Evolutionary conservation across 2,113 vertebrate species (phyloP).

Genomic region (Hemichromis elongatus): DNA sequence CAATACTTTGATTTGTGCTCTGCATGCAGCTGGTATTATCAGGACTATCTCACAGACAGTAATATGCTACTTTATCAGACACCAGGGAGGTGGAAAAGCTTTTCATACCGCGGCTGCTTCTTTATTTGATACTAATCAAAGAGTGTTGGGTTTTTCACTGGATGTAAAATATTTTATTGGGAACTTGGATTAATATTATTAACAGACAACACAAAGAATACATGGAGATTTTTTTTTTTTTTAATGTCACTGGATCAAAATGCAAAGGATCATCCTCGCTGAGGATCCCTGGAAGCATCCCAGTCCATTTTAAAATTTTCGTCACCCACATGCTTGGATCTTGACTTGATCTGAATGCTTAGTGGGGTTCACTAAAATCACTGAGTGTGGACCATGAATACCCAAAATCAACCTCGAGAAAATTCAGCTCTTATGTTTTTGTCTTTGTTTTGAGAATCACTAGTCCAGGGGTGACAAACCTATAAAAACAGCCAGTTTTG

Average conservation of each 20-base stretch:
- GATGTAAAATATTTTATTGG: neutral
- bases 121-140: conserved; percentile 23
- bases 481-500: neutral
- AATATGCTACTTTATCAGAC: conserved; percentile 28
- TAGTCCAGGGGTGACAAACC: neutral
- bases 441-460: neutral
- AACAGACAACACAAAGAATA: neutral
- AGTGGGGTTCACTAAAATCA: neutral
- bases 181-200: neutral
- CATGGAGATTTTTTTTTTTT: neutral
- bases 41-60: conserved; percentile 18
- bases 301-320: neutral
- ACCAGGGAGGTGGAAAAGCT: neutral
- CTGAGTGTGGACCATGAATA: neutral
- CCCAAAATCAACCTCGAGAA: neutral
- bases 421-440: neutral
- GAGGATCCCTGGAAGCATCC: neutral
- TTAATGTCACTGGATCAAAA: neutral
- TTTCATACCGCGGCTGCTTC: conserved; percentile 3
- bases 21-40: conserved; percentile 37
- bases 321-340: neutral
- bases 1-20: conserved; percentile 8
- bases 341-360: neutral
- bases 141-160: neutral
- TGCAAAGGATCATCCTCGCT: neutral